Conservation (phyloP, 2,888 invertebrate species). For the Drosophila paramelanica region DNA sequence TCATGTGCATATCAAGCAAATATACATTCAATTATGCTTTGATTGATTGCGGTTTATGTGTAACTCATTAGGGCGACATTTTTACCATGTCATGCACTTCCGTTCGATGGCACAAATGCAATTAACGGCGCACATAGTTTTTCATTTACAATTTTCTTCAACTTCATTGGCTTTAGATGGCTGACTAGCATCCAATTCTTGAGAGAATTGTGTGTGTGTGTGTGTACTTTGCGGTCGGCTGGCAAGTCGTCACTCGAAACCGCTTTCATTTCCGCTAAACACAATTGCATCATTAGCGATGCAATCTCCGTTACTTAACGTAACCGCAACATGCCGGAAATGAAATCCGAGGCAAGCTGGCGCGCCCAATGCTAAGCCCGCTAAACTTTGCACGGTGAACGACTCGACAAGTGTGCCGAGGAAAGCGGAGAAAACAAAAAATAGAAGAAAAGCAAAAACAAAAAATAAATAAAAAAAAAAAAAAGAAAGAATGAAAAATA, state of each 20-base stretch:
- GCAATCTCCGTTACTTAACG: constrained; percentile 81
- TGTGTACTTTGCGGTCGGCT: constrained; percentile 35
- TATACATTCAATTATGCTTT: neutral
- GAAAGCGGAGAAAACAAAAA: constrained; percentile 11
- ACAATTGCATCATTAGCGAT: constrained; percentile 82
- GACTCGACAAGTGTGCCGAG: constrained; percentile 71
- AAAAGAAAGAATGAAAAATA: neutral
- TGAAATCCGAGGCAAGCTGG: constrained; percentile 78
- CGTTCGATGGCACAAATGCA: constrained; percentile 39
- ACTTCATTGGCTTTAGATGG: constrained; percentile 52
- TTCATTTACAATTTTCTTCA: constrained; percentile 44
- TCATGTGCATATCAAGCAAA: neutral
- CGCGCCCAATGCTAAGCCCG: constrained; percentile 54
- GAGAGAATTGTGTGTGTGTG: constrained; percentile 6
- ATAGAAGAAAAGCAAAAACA: constrained; percentile 10
- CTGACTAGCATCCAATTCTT: constrained; percentile 23
- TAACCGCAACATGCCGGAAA: constrained; percentile 81
- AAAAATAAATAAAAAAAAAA: constrained; percentile 2
- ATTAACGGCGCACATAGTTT: constrained; percentile 55
- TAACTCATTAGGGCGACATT: constrained; percentile 35
- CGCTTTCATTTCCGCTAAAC: constrained; percentile 79
- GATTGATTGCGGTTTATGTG: neutral
- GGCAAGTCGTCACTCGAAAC: constrained; percentile 74
- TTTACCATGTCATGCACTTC: constrained; percentile 27
- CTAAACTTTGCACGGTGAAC: constrained; percentile 73